phyloP scores from a whole-genome alignment of 1,140 invertebrate species.

The Uloborus diversus region DNA sequence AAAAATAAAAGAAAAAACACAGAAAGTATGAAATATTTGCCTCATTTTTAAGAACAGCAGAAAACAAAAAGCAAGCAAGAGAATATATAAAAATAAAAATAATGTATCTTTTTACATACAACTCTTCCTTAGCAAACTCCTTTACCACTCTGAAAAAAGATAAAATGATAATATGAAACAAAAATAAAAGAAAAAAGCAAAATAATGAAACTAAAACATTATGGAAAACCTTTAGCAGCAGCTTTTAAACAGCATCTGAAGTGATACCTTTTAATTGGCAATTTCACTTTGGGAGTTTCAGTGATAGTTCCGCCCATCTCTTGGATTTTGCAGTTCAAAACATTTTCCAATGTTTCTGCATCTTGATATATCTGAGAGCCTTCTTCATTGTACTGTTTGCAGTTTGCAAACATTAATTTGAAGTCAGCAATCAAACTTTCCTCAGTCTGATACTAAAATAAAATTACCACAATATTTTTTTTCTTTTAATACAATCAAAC shows the following conservation, averaged over 20 bases:
- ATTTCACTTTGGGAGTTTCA: constrained; percentile 34
- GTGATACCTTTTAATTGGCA: constrained; percentile 31
- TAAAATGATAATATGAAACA: constrained; percentile 35
- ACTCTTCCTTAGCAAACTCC: constrained; percentile 56
- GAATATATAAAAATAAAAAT: constrained; percentile 23
- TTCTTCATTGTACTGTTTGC: constrained; percentile 95
- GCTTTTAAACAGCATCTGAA: neutral
- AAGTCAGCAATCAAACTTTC: constrained; percentile 76
- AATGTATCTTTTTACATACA: constrained; percentile 47
- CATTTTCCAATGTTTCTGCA: constrained; percentile 85
- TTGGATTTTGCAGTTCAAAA: constrained; percentile 83
- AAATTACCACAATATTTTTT: constrained; percentile 11
- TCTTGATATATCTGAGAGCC: constrained; percentile 94
- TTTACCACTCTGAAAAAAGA: constrained; percentile 55
- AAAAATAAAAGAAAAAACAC: no score
- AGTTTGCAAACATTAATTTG: constrained; percentile 94
- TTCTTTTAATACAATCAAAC: neutral
- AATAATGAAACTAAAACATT: neutral
- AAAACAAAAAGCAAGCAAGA: constrained; percentile 4
- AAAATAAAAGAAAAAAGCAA: constrained; percentile 36
- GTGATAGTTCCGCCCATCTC: constrained; percentile 70
- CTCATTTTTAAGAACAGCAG: constrained; percentile 13
- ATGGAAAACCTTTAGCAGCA: neutral
- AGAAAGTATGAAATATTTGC: no score
- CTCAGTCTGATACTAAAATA: constrained; percentile 71